These are phyloP conservation scores for Verasper variegatus DNA, from an alignment of 2,113 vertebrate genomes.

Conservation along the genomic window DNA sequence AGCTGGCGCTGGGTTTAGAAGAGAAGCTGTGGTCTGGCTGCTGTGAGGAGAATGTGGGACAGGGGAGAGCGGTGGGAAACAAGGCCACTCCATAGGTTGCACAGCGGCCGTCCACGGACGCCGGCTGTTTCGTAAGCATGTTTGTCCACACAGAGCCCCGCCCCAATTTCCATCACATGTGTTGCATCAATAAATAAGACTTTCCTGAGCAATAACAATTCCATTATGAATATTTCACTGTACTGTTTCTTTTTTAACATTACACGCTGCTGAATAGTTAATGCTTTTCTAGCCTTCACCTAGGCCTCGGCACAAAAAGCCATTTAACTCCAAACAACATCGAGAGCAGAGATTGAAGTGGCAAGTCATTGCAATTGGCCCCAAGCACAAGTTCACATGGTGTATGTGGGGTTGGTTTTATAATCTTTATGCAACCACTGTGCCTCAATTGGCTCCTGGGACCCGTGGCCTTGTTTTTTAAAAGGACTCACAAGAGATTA, in stretches of 20 bases:
- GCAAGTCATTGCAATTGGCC: slow-evolving; percentile 32
- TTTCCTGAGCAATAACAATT: slow-evolving; percentile 45
- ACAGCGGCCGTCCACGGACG: not conserved
- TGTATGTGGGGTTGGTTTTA: slow-evolving; percentile 19
- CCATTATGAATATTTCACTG: slow-evolving; percentile 75
- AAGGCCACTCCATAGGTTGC: slow-evolving; percentile 10
- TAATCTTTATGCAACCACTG: slow-evolving; percentile 35
- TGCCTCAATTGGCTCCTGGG: slow-evolving; percentile 10
- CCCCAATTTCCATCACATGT: slow-evolving; percentile 52
- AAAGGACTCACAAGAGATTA: not conserved
- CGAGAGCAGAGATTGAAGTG: slow-evolving; percentile 35
- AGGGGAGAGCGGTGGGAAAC: not conserved
- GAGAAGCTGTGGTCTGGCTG: not conserved
- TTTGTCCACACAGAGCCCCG: slow-evolving; percentile 26
- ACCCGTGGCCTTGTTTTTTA: slow-evolving; percentile 21
- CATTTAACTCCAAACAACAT: slow-evolving; percentile 42
- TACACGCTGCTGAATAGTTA: slow-evolving; percentile 63
- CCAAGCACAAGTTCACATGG: slow-evolving; percentile 22
- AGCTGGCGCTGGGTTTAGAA: not conserved
- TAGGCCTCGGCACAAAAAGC: slow-evolving; percentile 26
- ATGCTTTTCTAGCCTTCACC: slow-evolving; percentile 41
- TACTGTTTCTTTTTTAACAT: slow-evolving; percentile 46
- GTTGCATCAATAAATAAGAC: slow-evolving; percentile 68
- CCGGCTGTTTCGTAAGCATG: slow-evolving; percentile 21
- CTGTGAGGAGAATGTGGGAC: slow-evolving; percentile 23